phyloP scores from a whole-genome alignment of 2,113 vertebrate genomes.

The Anseranas semipalmata region DNA sequence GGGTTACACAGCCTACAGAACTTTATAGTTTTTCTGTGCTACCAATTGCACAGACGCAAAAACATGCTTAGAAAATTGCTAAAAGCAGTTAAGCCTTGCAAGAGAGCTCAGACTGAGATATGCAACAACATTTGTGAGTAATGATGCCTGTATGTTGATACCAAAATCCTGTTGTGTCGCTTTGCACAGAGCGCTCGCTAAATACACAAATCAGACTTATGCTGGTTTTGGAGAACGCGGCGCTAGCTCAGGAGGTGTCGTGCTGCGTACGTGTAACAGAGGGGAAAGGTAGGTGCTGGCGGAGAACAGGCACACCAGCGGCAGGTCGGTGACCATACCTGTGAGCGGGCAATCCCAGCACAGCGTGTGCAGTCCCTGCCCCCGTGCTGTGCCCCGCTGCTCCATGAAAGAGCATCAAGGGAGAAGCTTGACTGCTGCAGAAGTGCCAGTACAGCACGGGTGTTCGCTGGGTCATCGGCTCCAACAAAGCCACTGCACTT shows the following conservation, averaged over 20 bases:
- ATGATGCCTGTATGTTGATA: not conserved
- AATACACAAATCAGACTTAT: not conserved
- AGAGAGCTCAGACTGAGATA: not conserved
- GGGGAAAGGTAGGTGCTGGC: not conserved
- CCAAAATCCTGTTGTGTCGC: not conserved
- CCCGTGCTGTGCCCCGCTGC: fast-evolving
- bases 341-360: not conserved
- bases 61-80: not conserved
- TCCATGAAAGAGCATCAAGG: fast-evolving
- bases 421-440: not conserved
- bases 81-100: not conserved
- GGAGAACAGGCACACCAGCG: too few relatives aligned
- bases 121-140: not conserved
- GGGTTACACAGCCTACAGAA: not conserved
- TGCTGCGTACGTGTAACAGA: not conserved
- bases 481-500: not conserved
- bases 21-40: fast-evolving
- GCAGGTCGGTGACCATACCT: fast-evolving
- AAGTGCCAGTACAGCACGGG: not conserved
- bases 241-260: not conserved
- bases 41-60: not conserved
- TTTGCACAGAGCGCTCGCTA: not conserved
- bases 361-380: too few relatives aligned
- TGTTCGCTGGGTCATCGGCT: not conserved
- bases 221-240: not conserved